Conservation (phyloP, 2,888 invertebrate genomes). For the Lasioglossum villosulum region DNA sequence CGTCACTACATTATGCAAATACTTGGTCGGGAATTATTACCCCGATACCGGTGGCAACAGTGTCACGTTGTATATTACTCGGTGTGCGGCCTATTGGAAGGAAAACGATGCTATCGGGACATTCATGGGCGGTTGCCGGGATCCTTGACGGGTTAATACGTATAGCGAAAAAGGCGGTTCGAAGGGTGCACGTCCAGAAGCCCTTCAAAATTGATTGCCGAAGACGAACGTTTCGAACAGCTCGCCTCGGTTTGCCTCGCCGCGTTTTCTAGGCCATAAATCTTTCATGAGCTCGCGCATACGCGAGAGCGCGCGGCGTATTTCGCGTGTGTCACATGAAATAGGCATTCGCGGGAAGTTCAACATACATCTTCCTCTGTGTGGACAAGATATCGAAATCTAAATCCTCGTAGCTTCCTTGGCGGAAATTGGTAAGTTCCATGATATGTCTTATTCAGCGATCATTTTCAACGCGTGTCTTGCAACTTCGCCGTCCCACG, state of each 20-base stretch:
- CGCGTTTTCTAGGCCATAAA: conserved; percentile 62
- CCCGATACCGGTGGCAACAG: conserved; percentile 71
- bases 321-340: conserved; percentile 31
- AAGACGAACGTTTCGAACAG: conserved; percentile 51
- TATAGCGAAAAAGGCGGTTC: neutral
- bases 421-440: conserved; percentile 55
- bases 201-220: conserved; percentile 58
- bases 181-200: conserved; percentile 15
- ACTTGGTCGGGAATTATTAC: conserved; percentile 71
- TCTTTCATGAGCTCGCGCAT: conserved; percentile 66
- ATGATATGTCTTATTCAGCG: conserved; percentile 50
- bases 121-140: neutral
- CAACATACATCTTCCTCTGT: conserved; percentile 39
- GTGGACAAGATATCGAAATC: conserved; percentile 30
- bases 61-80: conserved; percentile 73
- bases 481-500: too few relatives aligned
- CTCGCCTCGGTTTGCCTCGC: conserved; percentile 7
- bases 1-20: conserved; percentile 62
- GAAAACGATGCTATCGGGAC: conserved; percentile 66
- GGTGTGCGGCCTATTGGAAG: conserved; percentile 64
- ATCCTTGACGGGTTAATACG: neutral
- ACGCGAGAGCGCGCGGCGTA: conserved; percentile 30
- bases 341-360: conserved; percentile 34
- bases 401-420: conserved; percentile 36
- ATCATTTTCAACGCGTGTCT: conserved; percentile 21